Evolutionary conservation across 2,888 invertebrate genomes (phyloP).

Genomic region (Tetragnatha montana): DNA sequence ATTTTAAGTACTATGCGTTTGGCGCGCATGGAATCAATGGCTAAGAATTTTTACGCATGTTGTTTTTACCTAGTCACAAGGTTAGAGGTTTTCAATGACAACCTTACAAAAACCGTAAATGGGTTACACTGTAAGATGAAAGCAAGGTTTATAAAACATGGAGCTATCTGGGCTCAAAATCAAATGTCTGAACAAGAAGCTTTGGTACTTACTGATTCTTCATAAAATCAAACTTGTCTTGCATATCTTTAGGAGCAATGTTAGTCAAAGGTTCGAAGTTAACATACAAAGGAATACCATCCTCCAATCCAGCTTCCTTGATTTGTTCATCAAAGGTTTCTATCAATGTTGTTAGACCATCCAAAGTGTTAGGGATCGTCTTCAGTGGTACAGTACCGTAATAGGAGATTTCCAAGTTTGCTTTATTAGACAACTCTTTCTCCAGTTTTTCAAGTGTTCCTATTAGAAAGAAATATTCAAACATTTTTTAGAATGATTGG

Average conservation of each 20-base stretch:
- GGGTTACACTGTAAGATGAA: no score
- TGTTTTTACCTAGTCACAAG: no score
- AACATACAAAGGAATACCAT: slow-evolving; percentile 48
- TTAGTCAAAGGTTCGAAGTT: background rate
- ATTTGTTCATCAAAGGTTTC: slow-evolving; percentile 36
- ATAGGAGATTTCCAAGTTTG: slow-evolving; percentile 55
- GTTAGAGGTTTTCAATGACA: no score
- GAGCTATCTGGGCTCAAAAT: no score
- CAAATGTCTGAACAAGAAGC: no score
- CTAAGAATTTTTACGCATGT: no score
- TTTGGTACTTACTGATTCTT: slow-evolving; percentile 20
- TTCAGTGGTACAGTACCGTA: slow-evolving; percentile 51
- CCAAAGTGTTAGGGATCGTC: slow-evolving; percentile 32
- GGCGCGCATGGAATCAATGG: no score
- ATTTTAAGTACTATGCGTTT: no score
- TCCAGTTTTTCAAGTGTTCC: slow-evolving; percentile 46
- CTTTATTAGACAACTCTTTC: slow-evolving; percentile 25
- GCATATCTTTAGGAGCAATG: background rate
- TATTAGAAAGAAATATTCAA: slow-evolving; percentile 6
- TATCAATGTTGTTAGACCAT: slow-evolving; percentile 24
- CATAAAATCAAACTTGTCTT: slow-evolving; percentile 10
- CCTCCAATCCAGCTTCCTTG: background rate
- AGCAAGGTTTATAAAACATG: no score
- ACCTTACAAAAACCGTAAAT: no score
- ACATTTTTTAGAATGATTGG: no score